Base-by-base conservation (phyloP, 2,113 vertebrate genomes). In the Leucosticte australis region DNA sequence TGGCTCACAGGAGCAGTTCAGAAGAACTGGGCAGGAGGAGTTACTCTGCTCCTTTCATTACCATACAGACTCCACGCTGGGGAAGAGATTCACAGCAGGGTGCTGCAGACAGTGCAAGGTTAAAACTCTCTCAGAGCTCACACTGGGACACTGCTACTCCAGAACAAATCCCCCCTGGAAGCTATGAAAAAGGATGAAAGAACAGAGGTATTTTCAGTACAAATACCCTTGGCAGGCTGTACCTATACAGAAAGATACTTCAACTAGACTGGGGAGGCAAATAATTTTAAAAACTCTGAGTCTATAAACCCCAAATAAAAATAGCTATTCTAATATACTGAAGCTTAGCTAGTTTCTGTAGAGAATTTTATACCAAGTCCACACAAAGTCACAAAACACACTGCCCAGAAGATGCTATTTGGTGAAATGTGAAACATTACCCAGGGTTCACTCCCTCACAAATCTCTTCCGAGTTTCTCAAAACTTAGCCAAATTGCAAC, bases 401-500 rank as follows among this genome's bases (percentile, higher is more conserved):
- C 28, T 67, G 31, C 62, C 53, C 70, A 71, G 78, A 78, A 47
- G 60, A 92, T 4, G 1, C 3, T 50, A 67, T 63, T 70, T 89
- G 74, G 87, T 84, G 90, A 92, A 86, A 91, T 3, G 9, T 42
- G 60, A 84, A 96, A 82, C 52, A 44, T 79, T 93, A 83, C n/a
- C 62, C 67, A 41, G 75, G 49, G 74, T 93, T 93, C 70, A 83
- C 52, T 87, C 63, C 41, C 79, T 73, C 23, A 14, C 78, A 95
- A 68, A 91, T 78, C 63, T 80, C 76, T 89, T 81, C 73, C 3
- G 31, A 91, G 57, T 91, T 93, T 79, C 85, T 82, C 63, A 86
- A 90, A 96, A 76, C 82, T 69, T 76, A 57, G 79, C 59, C 85
- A 94, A 92, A 94, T 42, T 86, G 78, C 62, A 95, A 92, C 67